A percentile compares a stretch with the other conserved stretches of the same genome.
phyloP scores from a whole-genome alignment of 2,888 invertebrate genomes.

The Homarus gammarus region DNA sequence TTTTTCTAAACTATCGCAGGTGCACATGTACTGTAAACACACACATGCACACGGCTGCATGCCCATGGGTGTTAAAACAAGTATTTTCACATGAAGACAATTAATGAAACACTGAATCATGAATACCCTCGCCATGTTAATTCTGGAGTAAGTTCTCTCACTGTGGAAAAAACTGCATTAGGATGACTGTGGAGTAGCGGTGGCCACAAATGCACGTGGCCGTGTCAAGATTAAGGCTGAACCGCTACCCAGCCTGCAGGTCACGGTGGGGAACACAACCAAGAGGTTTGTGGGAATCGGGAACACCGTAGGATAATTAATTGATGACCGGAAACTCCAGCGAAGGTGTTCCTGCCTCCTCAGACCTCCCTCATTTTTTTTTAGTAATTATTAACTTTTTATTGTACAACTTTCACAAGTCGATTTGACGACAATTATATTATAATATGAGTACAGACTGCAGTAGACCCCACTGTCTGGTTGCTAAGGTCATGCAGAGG shows the following conservation, averaged over 20 bases:
- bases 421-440: background rate
- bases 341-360: background rate
- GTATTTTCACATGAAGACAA: no score
- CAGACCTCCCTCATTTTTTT: background rate
- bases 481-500: constrained; percentile 7
- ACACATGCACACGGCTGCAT: no score
- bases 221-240: background rate
- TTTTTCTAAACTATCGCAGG: no score
- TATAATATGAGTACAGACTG: background rate
- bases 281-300: background rate
- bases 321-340: background rate
- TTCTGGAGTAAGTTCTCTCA: no score
- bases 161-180: no score
- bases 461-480: background rate
- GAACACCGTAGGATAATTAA: background rate
- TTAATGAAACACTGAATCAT: no score
- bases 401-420: background rate
- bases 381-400: background rate
- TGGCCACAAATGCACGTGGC: background rate
- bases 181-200: background rate
- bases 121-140: no score
- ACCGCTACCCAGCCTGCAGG: background rate
- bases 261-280: background rate
- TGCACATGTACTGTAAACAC: no score
- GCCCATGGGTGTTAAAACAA: no score